A percentile compares a stretch with the other conserved stretches of the same genome.
These are phyloP conservation scores for Porites evermanni DNA, from an alignment of 92 coral and sea anemone species.

Conservation along the genomic window DNA sequence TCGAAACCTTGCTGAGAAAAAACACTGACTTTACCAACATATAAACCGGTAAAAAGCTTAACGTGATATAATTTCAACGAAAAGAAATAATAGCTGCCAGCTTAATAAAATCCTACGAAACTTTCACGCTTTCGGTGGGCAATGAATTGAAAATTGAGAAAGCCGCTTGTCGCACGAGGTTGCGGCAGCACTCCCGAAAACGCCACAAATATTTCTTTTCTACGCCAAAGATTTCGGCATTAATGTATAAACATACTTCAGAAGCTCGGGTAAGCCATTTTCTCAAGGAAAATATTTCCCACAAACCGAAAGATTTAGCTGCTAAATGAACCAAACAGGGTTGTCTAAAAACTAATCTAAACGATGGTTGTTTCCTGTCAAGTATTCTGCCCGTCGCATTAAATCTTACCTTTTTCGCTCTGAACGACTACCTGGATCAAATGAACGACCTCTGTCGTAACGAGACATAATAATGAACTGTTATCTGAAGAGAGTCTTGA, in stretches of 20 bases:
- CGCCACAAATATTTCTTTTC: neutral
- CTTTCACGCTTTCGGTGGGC: no score
- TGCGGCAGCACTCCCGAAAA: neutral
- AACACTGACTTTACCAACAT: neutral
- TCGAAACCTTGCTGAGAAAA: neutral
- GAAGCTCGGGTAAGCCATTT: neutral
- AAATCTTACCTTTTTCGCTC: constrained; percentile 95
- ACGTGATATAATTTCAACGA: neutral
- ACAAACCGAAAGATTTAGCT: neutral
- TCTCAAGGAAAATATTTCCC: neutral
- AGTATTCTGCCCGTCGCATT: neutral
- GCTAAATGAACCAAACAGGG: neutral
- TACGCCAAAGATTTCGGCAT: neutral
- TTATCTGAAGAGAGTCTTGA: neutral
- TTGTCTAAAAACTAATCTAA: neutral
- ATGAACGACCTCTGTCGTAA: constrained; percentile 92
- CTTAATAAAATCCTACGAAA: neutral
- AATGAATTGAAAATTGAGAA: no score
- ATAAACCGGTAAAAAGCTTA: neutral
- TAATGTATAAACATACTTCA: neutral
- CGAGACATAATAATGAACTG: constrained; percentile 82
- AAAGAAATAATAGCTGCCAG: neutral
- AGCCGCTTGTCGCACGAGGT: constrained; percentile 4
- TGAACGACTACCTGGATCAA: constrained; percentile 97
- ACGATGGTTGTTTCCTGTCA: no score